Conservation (phyloP, 2,888 invertebrate genomes). For the Chrysolina americana region DNA sequence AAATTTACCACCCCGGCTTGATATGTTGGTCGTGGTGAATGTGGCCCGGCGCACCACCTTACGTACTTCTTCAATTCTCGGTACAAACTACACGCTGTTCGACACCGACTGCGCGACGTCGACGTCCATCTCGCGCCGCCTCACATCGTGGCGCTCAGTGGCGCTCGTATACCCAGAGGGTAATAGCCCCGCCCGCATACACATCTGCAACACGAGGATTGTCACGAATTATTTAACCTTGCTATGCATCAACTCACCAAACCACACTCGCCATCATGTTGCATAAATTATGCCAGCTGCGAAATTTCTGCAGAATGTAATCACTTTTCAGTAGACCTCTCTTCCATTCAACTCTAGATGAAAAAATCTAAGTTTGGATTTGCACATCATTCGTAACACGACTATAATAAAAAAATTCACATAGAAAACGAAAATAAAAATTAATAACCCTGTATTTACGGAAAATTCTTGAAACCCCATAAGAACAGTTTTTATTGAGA, state of each 20-base stretch:
- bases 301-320: neutral
- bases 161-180: constrained; percentile 41
- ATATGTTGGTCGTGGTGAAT: constrained; percentile 62
- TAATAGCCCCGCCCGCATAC: constrained; percentile 19
- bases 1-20: constrained; percentile 42
- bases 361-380: too few species aligned
- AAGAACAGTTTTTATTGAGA: too few species aligned
- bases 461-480: too few species aligned
- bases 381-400: too few species aligned
- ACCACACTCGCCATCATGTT: neutral
- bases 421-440: too few species aligned
- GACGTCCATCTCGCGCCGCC: constrained; percentile 59
- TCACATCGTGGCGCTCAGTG: constrained; percentile 58
- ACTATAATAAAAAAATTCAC: too few species aligned
- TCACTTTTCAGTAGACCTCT: too few species aligned
- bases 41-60: constrained; percentile 58
- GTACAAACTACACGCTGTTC: constrained; percentile 65
- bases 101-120: constrained; percentile 63
- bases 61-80: constrained; percentile 56
- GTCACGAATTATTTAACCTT: neutral
- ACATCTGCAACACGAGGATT: neutral
- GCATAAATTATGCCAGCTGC: neutral
- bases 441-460: too few species aligned
- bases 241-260: neutral
- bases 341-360: too few species aligned